Conservation (phyloP, 2,113 vertebrate species). For the Malurus cyaneus region DNA sequence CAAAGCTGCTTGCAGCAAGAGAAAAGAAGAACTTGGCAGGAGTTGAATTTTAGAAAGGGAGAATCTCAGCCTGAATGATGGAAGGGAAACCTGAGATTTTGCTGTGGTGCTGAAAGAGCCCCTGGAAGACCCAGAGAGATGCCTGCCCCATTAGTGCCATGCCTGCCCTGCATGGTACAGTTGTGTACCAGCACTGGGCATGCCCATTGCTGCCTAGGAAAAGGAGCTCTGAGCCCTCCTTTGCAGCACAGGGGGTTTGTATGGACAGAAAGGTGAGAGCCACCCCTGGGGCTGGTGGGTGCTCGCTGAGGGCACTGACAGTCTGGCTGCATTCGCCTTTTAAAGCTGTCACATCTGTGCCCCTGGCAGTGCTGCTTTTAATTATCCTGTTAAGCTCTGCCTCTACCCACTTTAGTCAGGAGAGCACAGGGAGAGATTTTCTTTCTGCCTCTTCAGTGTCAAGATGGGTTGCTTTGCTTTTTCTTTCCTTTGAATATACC, state of each 20-base stretch:
- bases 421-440: not conserved
- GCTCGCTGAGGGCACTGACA: not conserved
- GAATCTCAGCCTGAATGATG: not conserved
- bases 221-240: not conserved
- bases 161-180: accelerated
- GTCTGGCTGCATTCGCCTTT: not conserved
- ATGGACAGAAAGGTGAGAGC: not conserved
- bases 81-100: not conserved
- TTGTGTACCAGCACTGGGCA: not conserved
- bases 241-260: not conserved
- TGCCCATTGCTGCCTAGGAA: not conserved
- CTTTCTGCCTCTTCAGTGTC: not conserved
- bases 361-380: not conserved
- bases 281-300: not conserved
- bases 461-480: not conserved
- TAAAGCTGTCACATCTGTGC: not conserved
- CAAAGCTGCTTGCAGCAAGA: not conserved
- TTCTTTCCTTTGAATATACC: not conserved
- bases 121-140: not conserved
- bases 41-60: not conserved
- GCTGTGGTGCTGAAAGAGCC: not conserved
- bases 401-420: not conserved
- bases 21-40: not conserved
- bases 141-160: not conserved
- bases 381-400: conserved; percentile 5